Base-by-base conservation (phyloP, 1,140 invertebrate species). In the Eueides isabella region DNA sequence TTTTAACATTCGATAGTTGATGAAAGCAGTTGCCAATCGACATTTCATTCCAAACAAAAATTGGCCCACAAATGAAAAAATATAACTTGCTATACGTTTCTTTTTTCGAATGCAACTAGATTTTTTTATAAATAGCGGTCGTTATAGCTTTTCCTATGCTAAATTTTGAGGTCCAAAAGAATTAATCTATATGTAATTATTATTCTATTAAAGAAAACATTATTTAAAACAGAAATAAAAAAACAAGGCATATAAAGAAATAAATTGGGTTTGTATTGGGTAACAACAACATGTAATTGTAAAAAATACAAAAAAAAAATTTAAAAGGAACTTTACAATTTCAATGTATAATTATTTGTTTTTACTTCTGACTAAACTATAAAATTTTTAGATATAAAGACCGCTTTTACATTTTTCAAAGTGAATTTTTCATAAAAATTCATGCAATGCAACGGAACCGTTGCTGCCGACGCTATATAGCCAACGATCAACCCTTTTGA, bases 401-500 rank as follows among this genome's bases (percentile, higher is more conserved):
- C 48, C 48, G 48, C 48, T 26, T 55, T 55, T 2, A 14, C 4
- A 44, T 44, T 2, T 26, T 26, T 26, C 9, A 55, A 7, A 55
- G 19, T 26, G 2, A 23, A 4, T 55, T 55, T 55, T 26, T 44
- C n/a, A 7, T 9, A 23, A 55, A 55, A 55, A 26, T 38, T 74
- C 86, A 88, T 88, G 82, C 85, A 87, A 75, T 87, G 82, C 80
- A 89, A 89, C 83, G 84, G 88, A 86, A 87, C 86, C 82, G 79
- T 75, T 77, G 78, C 74, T 61, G 73, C 83, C 78, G 80, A 76
- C 82, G 73, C 81, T 72, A 26, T 72, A 26, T 82, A 84, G 80
- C 80, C 88, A 89, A 89, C 87, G 89, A 93, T 94, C 93, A 93
- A 94, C 93, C 93, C 92, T 94, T 94, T 93, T 94, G 93, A 93